Evolutionary conservation across 2,888 invertebrate genomes (phyloP).

Genomic region (Crossocerus cetratus): DNA sequence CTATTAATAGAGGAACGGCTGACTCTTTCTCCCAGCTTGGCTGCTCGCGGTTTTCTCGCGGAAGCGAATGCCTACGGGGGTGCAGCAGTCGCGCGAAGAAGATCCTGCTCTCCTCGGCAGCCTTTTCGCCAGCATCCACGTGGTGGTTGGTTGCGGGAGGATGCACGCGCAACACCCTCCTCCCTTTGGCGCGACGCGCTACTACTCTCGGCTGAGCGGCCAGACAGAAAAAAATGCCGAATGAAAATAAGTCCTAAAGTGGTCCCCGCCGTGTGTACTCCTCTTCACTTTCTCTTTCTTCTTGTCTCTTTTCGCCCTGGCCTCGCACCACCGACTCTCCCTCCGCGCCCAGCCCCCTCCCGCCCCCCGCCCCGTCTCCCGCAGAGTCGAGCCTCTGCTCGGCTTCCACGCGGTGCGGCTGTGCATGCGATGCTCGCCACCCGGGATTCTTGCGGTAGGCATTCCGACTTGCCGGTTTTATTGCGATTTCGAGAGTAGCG

Average conservation of each 20-base stretch:
- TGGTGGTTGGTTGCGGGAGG: too few relatives aligned
- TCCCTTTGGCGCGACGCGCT: constrained; percentile 21
- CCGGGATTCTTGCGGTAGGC: neutral
- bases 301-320: neutral
- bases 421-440: neutral
- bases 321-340: neutral
- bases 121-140: too few relatives aligned
- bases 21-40: constrained; percentile 15
- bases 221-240: constrained; percentile 63
- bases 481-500: too few relatives aligned
- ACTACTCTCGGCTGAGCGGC: constrained; percentile 44
- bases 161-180: neutral
- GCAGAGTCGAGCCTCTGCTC: too few relatives aligned
- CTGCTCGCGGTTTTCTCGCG: constrained; percentile 35
- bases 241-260: constrained; percentile 68
- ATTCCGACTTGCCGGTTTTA: too few relatives aligned
- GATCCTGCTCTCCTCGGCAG: too few relatives aligned
- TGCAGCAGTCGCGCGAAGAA: too few relatives aligned
- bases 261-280: constrained; percentile 56
- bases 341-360: constrained; percentile 11
- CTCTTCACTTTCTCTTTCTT: constrained; percentile 23
- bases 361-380: neutral
- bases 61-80: constrained; percentile 38
- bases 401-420: too few relatives aligned
- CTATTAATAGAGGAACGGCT: constrained; percentile 47